Conservation (phyloP, 1,140 invertebrate species). For the Drosophila jambulina region DNA sequence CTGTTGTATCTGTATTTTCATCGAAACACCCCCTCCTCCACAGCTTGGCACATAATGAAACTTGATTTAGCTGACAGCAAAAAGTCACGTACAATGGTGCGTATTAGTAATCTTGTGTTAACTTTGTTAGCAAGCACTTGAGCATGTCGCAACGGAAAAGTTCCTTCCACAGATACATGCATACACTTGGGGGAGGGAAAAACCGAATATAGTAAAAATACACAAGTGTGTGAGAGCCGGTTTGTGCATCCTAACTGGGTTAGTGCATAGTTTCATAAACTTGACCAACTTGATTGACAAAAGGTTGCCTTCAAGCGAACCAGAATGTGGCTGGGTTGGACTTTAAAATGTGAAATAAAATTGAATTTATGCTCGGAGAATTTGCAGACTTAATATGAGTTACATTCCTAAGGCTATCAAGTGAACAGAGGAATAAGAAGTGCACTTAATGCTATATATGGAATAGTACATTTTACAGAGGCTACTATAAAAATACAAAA, state of each 20-base stretch:
- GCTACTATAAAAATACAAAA: background rate
- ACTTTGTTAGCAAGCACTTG: conserved; percentile 80
- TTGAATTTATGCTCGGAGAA: background rate
- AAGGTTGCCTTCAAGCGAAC: conserved; percentile 5
- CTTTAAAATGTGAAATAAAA: conserved; percentile 23
- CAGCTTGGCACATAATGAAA: conserved; percentile 74
- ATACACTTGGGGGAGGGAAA: background rate
- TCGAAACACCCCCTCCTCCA: conserved; percentile 6
- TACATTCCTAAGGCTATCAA: background rate
- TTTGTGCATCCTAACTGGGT: conserved; percentile 47
- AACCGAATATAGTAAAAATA: conserved; percentile 16
- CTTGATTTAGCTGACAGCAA: conserved; percentile 83
- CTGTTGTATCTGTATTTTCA: conserved; percentile 33
- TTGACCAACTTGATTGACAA: conserved; percentile 52
- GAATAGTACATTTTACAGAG: background rate
- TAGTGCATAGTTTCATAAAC: conserved; percentile 50
- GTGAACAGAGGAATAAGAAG: background rate
- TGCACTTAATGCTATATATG: background rate
- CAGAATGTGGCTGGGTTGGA: background rate
- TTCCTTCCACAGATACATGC: conserved; percentile 12
- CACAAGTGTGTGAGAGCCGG: conserved; percentile 17
- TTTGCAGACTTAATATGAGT: background rate
- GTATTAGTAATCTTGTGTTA: conserved; percentile 82
- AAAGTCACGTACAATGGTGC: conserved; percentile 82
- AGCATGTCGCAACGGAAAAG: conserved; percentile 52